Evolutionary conservation across 2,113 vertebrate species (phyloP).

Genomic region (Atlantisia rogersi): DNA sequence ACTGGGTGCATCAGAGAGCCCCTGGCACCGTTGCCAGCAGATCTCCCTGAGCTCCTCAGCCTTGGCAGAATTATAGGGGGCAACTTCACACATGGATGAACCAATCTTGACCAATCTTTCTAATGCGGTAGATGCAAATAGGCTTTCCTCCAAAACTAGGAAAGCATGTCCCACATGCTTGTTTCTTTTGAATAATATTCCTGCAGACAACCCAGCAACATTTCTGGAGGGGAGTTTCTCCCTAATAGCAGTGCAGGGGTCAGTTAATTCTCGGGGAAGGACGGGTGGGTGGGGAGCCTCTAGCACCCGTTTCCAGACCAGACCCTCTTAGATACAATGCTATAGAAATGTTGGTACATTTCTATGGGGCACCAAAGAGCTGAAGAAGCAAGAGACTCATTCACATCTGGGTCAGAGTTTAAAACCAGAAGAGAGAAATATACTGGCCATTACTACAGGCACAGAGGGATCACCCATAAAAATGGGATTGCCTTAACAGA

Average conservation of each 20-base stretch:
- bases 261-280: background rate
- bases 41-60: background rate
- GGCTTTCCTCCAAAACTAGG: background rate
- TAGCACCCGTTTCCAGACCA: background rate
- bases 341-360: fast-evolving
- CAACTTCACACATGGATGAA: background rate
- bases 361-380: background rate
- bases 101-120: background rate
- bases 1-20: background rate
- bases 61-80: background rate
- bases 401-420: background rate
- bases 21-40: fast-evolving
- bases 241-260: fast-evolving
- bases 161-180: background rate
- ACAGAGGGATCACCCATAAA: background rate
- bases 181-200: background rate
- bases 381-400: background rate
- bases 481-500: background rate
- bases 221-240: background rate
- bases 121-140: background rate
- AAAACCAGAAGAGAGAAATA: background rate
- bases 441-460: background rate
- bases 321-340: background rate
- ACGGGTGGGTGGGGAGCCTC: fast-evolving
- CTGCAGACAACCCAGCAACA: fast-evolving